phyloP scores from a whole-genome alignment of 2,888 invertebrate species.

The Sympetrum striolatum region DNA sequence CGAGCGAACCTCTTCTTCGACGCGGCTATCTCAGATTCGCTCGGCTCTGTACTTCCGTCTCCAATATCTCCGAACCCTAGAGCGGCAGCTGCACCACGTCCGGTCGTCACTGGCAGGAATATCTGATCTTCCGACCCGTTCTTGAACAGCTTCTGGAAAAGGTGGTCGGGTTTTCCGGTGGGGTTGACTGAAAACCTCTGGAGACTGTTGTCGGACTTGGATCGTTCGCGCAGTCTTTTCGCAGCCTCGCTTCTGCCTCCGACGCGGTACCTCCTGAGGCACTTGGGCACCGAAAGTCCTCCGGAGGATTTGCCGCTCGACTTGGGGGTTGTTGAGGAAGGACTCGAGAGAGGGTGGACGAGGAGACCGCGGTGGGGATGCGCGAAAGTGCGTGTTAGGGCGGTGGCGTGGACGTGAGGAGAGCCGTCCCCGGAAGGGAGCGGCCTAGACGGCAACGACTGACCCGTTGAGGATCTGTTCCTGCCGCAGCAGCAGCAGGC shows the following conservation, averaged over 20 bases:
- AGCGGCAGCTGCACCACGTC: neutral
- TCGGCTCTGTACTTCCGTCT: neutral
- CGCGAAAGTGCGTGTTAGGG: conserved; percentile 51
- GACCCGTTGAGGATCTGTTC: conserved; percentile 3
- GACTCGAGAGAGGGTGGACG: conserved; percentile 36
- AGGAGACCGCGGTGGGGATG: conserved; percentile 49
- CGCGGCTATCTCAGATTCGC: neutral
- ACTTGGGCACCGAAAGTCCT: conserved; percentile 48
- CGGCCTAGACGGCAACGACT: neutral
- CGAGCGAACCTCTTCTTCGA: conserved; percentile 44
- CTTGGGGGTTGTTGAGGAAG: conserved; percentile 45
- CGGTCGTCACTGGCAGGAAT: conserved; percentile 5
- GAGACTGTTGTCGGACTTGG: conserved; percentile 53
- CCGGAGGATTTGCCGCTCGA: neutral
- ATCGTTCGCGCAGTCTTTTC: conserved; percentile 44
- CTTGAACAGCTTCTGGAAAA: conserved; percentile 41
- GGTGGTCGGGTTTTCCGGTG: conserved; percentile 12
- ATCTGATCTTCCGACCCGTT: conserved; percentile 45
- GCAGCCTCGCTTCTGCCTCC: neutral
- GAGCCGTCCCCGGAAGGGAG: conserved; percentile 48
- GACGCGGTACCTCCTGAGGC: conserved; percentile 42
- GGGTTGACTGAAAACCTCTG: conserved; percentile 50
- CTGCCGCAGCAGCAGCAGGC: conserved; percentile 28
- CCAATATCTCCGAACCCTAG: neutral
- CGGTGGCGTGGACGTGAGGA: conserved; percentile 51